Evolutionary conservation across 1,140 invertebrate genomes (phyloP), one percentile per base, ranked within the genome.

Genomic region (Orius insidiosus): DNA sequence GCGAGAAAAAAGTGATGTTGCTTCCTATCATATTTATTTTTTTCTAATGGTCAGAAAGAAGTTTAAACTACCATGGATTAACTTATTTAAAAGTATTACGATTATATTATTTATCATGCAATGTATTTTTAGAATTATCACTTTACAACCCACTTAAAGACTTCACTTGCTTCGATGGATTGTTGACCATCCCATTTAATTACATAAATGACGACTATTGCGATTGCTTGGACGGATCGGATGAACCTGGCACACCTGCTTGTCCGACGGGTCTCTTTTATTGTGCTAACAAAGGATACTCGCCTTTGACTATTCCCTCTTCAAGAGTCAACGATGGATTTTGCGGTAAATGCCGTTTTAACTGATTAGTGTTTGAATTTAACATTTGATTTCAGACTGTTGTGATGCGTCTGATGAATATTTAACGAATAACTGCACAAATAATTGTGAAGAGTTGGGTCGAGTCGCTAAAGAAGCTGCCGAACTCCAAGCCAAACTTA

Each of bases 201-300:
- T 75, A 80, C 58, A 76, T 97, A 13, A 99, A 99, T 65, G 95
- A 99, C 64, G 89, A 98, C 66, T 99, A 92, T 63, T 99, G 95
- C 69, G 95, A 99, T 65, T 99, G 95, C 65, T 63, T 66, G 10
- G 88, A 93, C 63, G 90, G 86, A 15, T 87, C 82, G 57, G 95
- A 98, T 67, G 95, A 98, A 60, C 94, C 94, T 19, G 93, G 94
- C 37, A 98, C 95, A 1, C 67, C 88, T 5, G 93, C 93, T 2
- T 97, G 93, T 60, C 60, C 75, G 0, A 81, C 89, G 60, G 84
- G 84, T 1, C 63, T 58, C 31, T 98, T 98, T 62, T 80, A 89
- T 61, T 99, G 96, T 62, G 71, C 79, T 32, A 99, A 98, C 67
- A 70, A 76, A 37, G 92, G 90, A 1, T 78, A 89, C 61, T 72